Evolutionary conservation across 1,140 invertebrate species (phyloP).

Genomic region (Drosophila serrata): DNA sequence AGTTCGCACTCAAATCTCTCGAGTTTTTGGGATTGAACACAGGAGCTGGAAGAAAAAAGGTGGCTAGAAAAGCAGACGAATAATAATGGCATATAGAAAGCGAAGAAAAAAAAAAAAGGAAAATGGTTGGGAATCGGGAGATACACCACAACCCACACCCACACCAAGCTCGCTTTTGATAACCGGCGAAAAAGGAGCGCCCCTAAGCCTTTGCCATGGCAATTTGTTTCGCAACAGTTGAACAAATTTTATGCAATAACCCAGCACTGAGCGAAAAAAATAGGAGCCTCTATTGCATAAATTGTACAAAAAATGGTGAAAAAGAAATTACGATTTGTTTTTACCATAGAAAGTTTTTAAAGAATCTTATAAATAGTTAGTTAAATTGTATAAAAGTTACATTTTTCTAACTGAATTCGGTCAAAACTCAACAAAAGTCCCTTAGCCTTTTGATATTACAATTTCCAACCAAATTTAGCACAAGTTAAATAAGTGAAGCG

Average conservation of each 20-base stretch:
- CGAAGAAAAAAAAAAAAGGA: not conserved
- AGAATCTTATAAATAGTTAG: not conserved
- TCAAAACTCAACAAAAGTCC: no score
- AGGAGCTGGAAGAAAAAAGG: constrained; percentile 6
- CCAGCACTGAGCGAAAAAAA: constrained; percentile 3
- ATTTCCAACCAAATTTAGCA: not conserved
- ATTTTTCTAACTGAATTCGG: no score
- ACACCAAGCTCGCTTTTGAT: constrained; percentile 1
- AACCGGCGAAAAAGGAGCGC: constrained; percentile 28
- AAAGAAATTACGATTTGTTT: not conserved
- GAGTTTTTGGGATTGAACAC: constrained; percentile 38
- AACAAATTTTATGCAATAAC: constrained; percentile 65
- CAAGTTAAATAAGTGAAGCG: no score
- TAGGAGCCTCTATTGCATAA: accelerated
- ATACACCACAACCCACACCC: not conserved
- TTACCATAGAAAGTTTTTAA: not conserved
- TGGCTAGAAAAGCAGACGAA: constrained; percentile 13
- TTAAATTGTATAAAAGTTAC: not conserved
- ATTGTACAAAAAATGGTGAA: not conserved
- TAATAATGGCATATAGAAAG: constrained; percentile 13
- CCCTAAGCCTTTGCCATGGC: constrained; percentile 68
- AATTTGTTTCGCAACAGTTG: constrained; percentile 81
- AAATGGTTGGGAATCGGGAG: not conserved
- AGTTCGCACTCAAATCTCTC: constrained; percentile 50
- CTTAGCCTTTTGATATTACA: not conserved